Conservation (phyloP, 1,140 invertebrate species). For the Drosophila mojavensis region DNA sequence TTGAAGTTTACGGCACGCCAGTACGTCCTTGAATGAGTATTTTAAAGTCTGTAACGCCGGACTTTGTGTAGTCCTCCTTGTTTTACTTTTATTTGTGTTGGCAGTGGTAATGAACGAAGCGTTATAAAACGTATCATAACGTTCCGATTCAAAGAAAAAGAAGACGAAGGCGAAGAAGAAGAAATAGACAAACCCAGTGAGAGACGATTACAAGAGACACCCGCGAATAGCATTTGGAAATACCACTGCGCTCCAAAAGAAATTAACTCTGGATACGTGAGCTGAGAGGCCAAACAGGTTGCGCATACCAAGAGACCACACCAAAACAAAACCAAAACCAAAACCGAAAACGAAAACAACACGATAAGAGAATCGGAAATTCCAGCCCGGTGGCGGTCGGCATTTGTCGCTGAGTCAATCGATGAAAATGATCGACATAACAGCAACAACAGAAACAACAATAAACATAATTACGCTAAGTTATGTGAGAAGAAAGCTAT, state of each 20-base stretch:
- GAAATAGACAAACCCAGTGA: constrained; percentile 13
- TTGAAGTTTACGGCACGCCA: too few species aligned
- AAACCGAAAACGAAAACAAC: not conserved
- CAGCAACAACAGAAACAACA: not conserved
- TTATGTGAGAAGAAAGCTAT: constrained; percentile 26
- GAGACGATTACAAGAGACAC: constrained; percentile 68
- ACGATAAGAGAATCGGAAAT: constrained; percentile 41
- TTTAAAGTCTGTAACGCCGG: too few species aligned
- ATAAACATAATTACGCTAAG: constrained; percentile 6
- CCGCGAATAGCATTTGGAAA: constrained; percentile 58
- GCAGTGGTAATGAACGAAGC: not conserved
- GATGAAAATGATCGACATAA: constrained; percentile 2
- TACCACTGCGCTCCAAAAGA: constrained; percentile 64
- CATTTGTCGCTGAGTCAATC: constrained; percentile 26
- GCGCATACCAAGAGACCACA: constrained; percentile 5
- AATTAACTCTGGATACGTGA: constrained; percentile 73
- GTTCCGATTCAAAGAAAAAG: too few species aligned
- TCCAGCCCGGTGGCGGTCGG: constrained; percentile 17
- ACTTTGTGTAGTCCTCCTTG: too few species aligned
- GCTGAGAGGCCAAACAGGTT: constrained; percentile 56
- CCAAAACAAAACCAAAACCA: not conserved
- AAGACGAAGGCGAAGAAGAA: too few species aligned
- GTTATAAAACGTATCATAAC: constrained; percentile 59
- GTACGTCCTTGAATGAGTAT: too few species aligned
- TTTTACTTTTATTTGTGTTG: too few species aligned